Evolutionary conservation across 2,113 vertebrate species (phyloP).

Genomic region (Anseranas semipalmata): DNA sequence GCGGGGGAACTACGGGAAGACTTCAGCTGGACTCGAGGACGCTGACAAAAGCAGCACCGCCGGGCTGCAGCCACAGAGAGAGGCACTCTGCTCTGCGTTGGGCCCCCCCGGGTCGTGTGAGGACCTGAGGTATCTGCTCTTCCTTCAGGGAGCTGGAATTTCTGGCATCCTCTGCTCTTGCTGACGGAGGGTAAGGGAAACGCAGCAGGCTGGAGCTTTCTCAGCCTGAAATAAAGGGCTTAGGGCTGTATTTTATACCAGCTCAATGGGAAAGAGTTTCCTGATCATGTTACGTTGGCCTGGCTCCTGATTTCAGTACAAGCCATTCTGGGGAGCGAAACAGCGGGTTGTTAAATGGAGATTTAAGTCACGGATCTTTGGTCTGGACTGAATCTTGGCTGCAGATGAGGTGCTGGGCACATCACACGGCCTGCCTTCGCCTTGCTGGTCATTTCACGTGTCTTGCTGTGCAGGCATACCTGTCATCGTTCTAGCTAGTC

Average conservation of each 20-base stretch:
- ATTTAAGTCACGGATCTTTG: neutral
- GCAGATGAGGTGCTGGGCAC: too few relatives aligned
- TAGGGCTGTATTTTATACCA: neutral
- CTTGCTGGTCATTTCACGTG: fast-evolving
- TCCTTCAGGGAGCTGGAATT: neutral
- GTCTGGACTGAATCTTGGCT: neutral
- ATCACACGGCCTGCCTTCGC: neutral
- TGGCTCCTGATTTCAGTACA: neutral
- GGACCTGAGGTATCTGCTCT: neutral
- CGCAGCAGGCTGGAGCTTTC: neutral
- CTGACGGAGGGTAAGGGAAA: neutral
- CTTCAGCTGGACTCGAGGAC: neutral
- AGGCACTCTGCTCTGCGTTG: neutral
- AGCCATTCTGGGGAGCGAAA: neutral
- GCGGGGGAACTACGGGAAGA: neutral
- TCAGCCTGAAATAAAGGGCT: neutral
- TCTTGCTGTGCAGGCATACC: neutral
- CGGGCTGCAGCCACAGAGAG: neutral
- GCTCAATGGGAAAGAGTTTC: neutral
- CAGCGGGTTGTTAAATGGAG: neutral
- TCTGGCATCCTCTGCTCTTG: neutral
- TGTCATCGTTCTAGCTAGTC: neutral
- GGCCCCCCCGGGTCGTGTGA: neutral
- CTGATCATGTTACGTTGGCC: fast-evolving
- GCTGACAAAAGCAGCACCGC: neutral